phyloP scores from a whole-genome alignment of 1,140 invertebrate genomes.

The Cyclargus thomasi region DNA sequence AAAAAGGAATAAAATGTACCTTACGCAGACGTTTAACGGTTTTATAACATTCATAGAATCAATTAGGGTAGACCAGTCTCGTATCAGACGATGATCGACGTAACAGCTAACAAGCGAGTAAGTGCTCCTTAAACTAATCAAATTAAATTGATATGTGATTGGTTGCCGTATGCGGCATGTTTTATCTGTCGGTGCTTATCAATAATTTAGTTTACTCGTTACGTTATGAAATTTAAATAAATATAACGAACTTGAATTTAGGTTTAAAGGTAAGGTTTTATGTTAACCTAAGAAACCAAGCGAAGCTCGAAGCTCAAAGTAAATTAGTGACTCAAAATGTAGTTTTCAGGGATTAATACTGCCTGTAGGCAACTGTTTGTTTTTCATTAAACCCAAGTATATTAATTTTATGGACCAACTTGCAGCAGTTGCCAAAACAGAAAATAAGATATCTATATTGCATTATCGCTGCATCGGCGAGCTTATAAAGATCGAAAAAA shows the following conservation, averaged over 20 bases:
- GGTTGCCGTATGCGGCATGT: constrained; percentile 24
- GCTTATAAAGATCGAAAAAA: background rate
- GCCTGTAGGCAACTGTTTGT: too few relatives aligned
- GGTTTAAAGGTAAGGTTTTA: too few relatives aligned
- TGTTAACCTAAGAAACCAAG: too few relatives aligned
- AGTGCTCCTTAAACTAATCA: constrained; percentile 30
- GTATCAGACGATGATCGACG: constrained; percentile 17
- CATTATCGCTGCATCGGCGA: too few relatives aligned
- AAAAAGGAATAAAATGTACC: background rate
- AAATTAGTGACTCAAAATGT: too few relatives aligned
- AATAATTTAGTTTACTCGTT: constrained; percentile 1
- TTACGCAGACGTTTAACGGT: background rate
- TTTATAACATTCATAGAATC: background rate
- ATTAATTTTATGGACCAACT: too few relatives aligned
- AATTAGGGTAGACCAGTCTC: background rate
- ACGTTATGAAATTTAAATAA: background rate
- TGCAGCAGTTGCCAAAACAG: too few relatives aligned
- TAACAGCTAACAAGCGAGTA: constrained; percentile 30
- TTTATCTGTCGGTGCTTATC: background rate
- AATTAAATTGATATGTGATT: constrained; percentile 34
- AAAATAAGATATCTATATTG: too few relatives aligned
- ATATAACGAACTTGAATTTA: too few relatives aligned
- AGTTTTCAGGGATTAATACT: too few relatives aligned
- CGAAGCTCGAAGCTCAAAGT: too few relatives aligned
- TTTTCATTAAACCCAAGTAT: too few relatives aligned